Evolutionary conservation across 2,888 invertebrate species (phyloP).

Genomic region (Shargacucullia verbasci): DNA sequence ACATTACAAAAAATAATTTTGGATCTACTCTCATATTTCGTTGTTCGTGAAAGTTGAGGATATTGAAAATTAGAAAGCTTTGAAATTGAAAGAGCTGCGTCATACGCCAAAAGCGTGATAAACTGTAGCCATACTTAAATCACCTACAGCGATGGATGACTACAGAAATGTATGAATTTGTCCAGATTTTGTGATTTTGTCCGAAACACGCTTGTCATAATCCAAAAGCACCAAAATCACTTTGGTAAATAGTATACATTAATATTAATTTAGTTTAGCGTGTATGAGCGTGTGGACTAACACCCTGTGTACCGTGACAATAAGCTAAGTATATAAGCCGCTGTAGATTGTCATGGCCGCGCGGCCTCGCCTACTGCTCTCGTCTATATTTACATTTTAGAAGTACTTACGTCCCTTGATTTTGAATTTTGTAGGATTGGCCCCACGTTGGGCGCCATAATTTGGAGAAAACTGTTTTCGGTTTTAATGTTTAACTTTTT

Average conservation of each 20-base stretch:
- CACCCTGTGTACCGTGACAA: conserved; percentile 83
- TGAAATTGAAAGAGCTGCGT: too few relatives aligned
- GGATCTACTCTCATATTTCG: not conserved
- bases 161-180: too few relatives aligned
- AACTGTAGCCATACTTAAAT: too few relatives aligned
- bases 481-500: not conserved
- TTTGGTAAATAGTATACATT: conserved; percentile 52
- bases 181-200: too few relatives aligned
- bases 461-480: conserved; percentile 31
- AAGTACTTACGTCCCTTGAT: conserved; percentile 36
- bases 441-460: conserved; percentile 37
- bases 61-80: too few relatives aligned
- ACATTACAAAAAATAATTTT: not conserved
- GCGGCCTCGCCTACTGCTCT: conserved; percentile 48
- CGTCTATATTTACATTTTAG: conserved; percentile 53
- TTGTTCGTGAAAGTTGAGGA: not conserved
- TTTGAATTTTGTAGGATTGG: conserved; percentile 34
- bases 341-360: conserved; percentile 71
- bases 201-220: too few relatives aligned
- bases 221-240: conserved; percentile 30
- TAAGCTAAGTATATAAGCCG: conserved; percentile 81
- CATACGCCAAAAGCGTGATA: too few relatives aligned
- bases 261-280: conserved; percentile 67
- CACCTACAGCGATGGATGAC: too few relatives aligned
- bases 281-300: conserved; percentile 84